Base-by-base conservation (phyloP, 2,888 invertebrate genomes). In the Tetanocera ferruginea region DNA sequence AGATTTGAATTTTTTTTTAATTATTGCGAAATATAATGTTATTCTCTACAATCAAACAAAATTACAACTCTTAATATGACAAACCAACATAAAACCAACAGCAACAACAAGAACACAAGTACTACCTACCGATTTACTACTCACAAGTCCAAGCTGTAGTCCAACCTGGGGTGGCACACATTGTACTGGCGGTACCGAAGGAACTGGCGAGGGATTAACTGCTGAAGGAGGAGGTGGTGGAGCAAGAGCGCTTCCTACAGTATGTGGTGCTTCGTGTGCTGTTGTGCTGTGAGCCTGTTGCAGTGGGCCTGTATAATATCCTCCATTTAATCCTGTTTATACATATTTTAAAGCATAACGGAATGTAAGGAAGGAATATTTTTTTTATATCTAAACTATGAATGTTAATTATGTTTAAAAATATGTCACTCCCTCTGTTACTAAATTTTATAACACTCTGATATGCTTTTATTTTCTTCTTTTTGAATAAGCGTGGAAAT, bases 241-340 rank as follows among this genome's bases (percentile, higher is more conserved):
- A 84, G 85, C 75, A 81, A 84, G 77, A 79, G 77, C 78, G 78
- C 86, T 86, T 83, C 87, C 86, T 84, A 86, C 87, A 85, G 88
- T 91, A 88, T 89, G 92, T 87, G 87, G 92, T 87, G 93, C 94
- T 92, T 92, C 95, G 90, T 94, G 94, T 84, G 94, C 93, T 91
- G 96, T 96, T 90, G 96, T 96, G 90, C 95, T 95, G 92, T 96
- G 96, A 87, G 96, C 96, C 91, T 96, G 95, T 92, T 96, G 96
- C 89, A 95, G 91, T 88, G 93, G 93, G 90, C 93, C 93, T 87
- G 92, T 91, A 88, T 93, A 93, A 91, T 93, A 93, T 89, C 93
- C 93, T 88, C 93, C 93, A 90, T 93, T 93, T 92, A 94, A 92
- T 91, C 93, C 93, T 91, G 93, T 88, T 87, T 88, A 73, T 83